These are phyloP conservation scores for Cettia cetti DNA, from an alignment of 2,113 vertebrate genomes.

Conservation along the genomic window DNA sequence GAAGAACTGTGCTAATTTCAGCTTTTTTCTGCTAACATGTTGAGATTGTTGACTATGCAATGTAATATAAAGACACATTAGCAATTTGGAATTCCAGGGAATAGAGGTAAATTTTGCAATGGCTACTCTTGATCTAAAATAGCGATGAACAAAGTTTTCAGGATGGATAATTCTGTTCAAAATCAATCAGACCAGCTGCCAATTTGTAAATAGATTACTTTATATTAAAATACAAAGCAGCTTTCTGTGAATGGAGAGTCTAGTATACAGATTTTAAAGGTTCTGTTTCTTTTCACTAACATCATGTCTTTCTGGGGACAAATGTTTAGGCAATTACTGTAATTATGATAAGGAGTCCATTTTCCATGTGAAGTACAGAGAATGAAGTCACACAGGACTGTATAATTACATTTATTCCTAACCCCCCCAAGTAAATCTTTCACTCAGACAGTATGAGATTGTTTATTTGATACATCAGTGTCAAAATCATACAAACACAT, in stretches of 20 bases:
- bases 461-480: constrained; percentile 43
- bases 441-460: constrained; percentile 14
- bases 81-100: not conserved
- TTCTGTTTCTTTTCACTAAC: constrained; percentile 65
- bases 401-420: not conserved
- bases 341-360: constrained; percentile 49
- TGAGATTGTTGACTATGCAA: constrained; percentile 14
- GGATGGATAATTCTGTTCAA: constrained; percentile 44
- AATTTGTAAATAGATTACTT: constrained; percentile 39
- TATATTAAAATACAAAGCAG: constrained; percentile 37
- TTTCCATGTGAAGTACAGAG: constrained; percentile 35
- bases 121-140: constrained; percentile 41
- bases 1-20: not conserved
- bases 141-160: constrained; percentile 37
- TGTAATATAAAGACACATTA: constrained; percentile 27
- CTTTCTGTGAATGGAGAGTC: constrained; percentile 12
- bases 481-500: constrained; percentile 19
- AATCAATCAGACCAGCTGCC: constrained; percentile 41
- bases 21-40: not conserved
- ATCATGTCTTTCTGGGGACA: constrained; percentile 14
- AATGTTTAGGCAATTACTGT: constrained; percentile 50
- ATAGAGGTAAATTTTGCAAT: constrained; percentile 17
- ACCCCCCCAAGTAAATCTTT: constrained; percentile 14
- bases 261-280: not conserved
- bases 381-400: constrained; percentile 16